Evolutionary conservation across 2,888 invertebrate species (phyloP).

Genomic region (Hydriomena furcata): DNA sequence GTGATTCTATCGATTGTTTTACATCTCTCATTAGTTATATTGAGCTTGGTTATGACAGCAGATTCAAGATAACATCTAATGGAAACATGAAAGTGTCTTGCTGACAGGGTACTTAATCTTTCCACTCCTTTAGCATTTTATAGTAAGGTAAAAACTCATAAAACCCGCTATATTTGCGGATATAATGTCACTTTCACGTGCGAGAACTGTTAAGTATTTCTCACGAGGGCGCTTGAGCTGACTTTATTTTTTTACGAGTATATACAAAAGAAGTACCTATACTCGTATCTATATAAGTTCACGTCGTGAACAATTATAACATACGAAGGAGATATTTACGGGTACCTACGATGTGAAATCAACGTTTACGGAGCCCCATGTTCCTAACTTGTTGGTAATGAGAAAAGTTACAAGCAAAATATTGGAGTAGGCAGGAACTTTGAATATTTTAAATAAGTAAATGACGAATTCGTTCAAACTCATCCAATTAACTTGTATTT

Average conservation of each 20-base stretch:
- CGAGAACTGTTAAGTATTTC: slow-evolving; percentile 34
- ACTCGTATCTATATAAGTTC: slow-evolving; percentile 29
- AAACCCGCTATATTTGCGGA: slow-evolving; percentile 21
- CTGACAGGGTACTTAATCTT: background rate
- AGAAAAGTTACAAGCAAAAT: slow-evolving; percentile 48
- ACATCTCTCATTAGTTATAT: too few species aligned
- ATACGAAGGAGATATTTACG: slow-evolving; percentile 38
- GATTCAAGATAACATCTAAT: too few species aligned
- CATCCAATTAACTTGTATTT: too few species aligned
- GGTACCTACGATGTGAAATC: slow-evolving; percentile 37
- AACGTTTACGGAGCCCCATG: slow-evolving; percentile 43
- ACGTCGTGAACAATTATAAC: slow-evolving; percentile 40
- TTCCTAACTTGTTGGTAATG: slow-evolving; percentile 46
- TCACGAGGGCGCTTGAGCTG: slow-evolving; percentile 27
- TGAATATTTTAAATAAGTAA: slow-evolving; percentile 31
- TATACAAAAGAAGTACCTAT: slow-evolving; percentile 28
- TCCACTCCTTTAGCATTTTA: slow-evolving; percentile 7
- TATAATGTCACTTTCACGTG: slow-evolving; percentile 32
- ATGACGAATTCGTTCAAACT: too few species aligned
- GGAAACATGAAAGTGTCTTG: background rate
- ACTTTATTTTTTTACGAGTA: slow-evolving; percentile 33
- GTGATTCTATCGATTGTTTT: too few species aligned
- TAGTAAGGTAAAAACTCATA: slow-evolving; percentile 25
- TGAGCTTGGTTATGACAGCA: too few species aligned
- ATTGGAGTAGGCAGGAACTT: slow-evolving; percentile 43